Conservation (phyloP, 92 coral and sea anemone species). For the Phenganax subtilis region DNA sequence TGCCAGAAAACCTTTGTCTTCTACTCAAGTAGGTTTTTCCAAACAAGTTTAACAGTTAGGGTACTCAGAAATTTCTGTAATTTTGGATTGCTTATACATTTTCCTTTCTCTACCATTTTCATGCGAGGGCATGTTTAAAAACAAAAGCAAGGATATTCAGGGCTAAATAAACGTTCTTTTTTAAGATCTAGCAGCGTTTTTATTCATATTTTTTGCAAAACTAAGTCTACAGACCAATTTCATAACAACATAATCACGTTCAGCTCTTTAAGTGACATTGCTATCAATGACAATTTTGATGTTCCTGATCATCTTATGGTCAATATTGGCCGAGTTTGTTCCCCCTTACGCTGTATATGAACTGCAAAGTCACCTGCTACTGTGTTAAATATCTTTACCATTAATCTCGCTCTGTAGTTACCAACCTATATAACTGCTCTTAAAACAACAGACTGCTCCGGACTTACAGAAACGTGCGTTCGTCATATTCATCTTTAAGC, state of each 20-base stretch:
- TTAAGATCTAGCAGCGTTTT: too few relatives aligned
- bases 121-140: too few relatives aligned
- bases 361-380: conserved; percentile 27
- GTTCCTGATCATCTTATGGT: conserved; percentile 28
- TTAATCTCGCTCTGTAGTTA: conserved; percentile 14
- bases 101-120: too few relatives aligned
- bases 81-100: too few relatives aligned
- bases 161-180: too few relatives aligned
- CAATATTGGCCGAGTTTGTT: conserved; percentile 9
- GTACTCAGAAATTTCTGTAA: too few relatives aligned
- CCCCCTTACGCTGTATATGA: conserved; percentile 20
- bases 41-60: too few relatives aligned
- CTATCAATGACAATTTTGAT: background rate
- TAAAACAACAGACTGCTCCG: conserved; percentile 12
- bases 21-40: too few relatives aligned
- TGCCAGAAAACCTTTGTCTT: too few relatives aligned
- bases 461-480: conserved; percentile 2
- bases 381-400: conserved; percentile 23
- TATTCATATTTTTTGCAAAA: too few relatives aligned
- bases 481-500: conserved; percentile 13
- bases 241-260: background rate
- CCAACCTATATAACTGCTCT: conserved; percentile 19
- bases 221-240: too few relatives aligned
- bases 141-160: too few relatives aligned
- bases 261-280: conserved; percentile 14